These are phyloP conservation scores for Romanogobio albipinnatus DNA, from an alignment of 2,113 vertebrate genomes.

Conservation along the genomic window DNA sequence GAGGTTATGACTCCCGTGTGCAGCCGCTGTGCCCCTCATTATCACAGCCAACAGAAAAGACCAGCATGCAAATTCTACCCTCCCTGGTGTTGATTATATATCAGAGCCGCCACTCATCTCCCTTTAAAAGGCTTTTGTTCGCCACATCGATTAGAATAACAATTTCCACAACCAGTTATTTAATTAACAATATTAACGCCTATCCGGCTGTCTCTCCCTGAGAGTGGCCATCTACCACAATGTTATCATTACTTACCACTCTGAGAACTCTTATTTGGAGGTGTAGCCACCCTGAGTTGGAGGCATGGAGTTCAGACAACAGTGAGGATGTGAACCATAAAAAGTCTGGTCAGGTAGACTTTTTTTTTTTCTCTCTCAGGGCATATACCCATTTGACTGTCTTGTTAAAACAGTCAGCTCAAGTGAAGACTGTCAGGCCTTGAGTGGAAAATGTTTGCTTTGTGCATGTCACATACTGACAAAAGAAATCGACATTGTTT, in stretches of 20 bases:
- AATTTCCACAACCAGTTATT: constrained; percentile 47
- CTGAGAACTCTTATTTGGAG: neutral
- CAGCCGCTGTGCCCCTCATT: constrained; percentile 52
- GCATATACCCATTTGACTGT: constrained; percentile 6
- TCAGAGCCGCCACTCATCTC: constrained; percentile 46
- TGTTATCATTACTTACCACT: constrained; percentile 5
- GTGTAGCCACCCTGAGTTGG: too few species aligned
- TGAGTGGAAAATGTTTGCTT: neutral
- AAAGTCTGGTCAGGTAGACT: constrained; percentile 16
- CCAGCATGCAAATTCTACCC: constrained; percentile 52
- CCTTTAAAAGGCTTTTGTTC: constrained; percentile 36
- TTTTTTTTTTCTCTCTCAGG: neutral
- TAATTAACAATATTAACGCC: constrained; percentile 50
- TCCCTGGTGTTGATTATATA: constrained; percentile 46
- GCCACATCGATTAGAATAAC: constrained; percentile 52
- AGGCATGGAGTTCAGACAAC: constrained; percentile 4
- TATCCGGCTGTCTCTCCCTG: neutral
- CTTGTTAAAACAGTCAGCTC: neutral
- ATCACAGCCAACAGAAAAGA: constrained; percentile 42
- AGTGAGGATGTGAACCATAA: neutral
- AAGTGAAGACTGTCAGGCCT: neutral
- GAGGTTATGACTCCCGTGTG: constrained; percentile 33
- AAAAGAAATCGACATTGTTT: constrained; percentile 16
- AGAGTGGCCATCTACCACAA: neutral
- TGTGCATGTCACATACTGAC: constrained; percentile 10